These are phyloP conservation scores for Drosophila kuntzei DNA, from an alignment of 2,888 invertebrate species.

Conservation along the genomic window DNA sequence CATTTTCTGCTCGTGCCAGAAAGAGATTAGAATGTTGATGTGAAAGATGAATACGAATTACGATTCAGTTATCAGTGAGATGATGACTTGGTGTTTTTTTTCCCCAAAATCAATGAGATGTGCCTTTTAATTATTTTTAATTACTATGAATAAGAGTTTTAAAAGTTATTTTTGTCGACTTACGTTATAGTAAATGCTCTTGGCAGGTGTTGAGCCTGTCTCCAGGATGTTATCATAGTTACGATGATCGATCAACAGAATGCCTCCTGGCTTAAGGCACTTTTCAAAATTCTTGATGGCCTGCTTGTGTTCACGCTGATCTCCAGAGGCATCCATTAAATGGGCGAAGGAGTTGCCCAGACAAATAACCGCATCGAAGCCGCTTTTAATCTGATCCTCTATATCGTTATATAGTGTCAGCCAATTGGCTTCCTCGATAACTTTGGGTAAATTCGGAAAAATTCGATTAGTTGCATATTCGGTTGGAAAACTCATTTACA, in stretches of 20 bases:
- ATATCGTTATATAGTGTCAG: constrained; percentile 92
- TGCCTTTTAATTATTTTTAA: constrained; percentile 64
- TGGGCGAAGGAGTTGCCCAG: constrained; percentile 97
- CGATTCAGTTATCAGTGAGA: constrained; percentile 47
- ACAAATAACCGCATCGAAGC: constrained; percentile 95
- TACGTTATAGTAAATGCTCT: constrained; percentile 96
- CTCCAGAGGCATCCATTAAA: constrained; percentile 91
- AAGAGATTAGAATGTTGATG: constrained; percentile 23
- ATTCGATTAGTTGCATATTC: background rate
- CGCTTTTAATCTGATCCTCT: constrained; percentile 87
- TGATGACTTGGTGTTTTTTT: constrained; percentile 41
- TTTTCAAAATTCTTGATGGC: constrained; percentile 92
- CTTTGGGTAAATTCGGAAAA: constrained; percentile 85
- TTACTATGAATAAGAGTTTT: constrained; percentile 5
- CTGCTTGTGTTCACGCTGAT: constrained; percentile 92
- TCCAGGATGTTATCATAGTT: constrained; percentile 94
- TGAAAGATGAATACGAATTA: constrained; percentile 11
- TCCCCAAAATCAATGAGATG: constrained; percentile 23
- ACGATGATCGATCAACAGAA: constrained; percentile 94
- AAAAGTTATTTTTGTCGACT: constrained; percentile 84
- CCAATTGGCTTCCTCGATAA: constrained; percentile 97
- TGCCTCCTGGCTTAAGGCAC: constrained; percentile 93
- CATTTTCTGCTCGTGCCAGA: constrained; percentile 12
- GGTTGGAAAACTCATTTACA: constrained; percentile 67
- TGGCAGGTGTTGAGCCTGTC: constrained; percentile 91